Evolutionary conservation across 30 jellyfish, hydroid and myxozoan species (phyloP).

Genomic region (Clytia hemisphaerica): DNA sequence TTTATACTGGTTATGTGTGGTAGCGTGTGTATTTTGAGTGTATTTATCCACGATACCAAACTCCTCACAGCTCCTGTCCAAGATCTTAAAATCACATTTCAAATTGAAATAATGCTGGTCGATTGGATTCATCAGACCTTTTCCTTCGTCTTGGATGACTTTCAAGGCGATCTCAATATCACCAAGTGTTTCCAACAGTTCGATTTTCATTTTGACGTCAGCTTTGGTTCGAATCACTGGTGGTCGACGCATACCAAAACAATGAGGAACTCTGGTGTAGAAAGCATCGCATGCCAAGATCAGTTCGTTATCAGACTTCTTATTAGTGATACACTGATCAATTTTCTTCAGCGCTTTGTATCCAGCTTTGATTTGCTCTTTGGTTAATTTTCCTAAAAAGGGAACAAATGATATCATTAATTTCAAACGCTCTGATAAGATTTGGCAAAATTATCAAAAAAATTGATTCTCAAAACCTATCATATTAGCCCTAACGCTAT

Average conservation of each 20-base stretch:
- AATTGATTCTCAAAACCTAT: too few species aligned
- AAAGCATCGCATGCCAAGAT: slow-evolving; percentile 83
- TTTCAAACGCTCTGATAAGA: too few species aligned
- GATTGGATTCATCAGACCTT: slow-evolving; percentile 52
- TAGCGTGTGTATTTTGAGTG: slow-evolving; percentile 86
- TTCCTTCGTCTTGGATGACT: slow-evolving; percentile 51
- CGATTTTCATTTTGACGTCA: slow-evolving; percentile 55
- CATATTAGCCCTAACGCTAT: too few species aligned
- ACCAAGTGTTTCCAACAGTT: slow-evolving; percentile 79
- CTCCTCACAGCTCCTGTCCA: slow-evolving; percentile 50
- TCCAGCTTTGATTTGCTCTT: slow-evolving; percentile 89
- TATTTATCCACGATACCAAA: slow-evolving; percentile 54
- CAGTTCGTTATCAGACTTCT: slow-evolving; percentile 55
- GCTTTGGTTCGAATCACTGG: slow-evolving; percentile 70
- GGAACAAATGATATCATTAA: too few species aligned
- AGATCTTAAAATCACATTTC: slow-evolving; percentile 52
- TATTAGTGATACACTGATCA: slow-evolving; percentile 47
- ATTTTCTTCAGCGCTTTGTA: slow-evolving; percentile 74
- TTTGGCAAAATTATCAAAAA: too few species aligned
- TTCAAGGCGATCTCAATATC: slow-evolving; percentile 96
- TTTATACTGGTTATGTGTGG: slow-evolving; percentile 74
- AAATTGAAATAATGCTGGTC: slow-evolving; percentile 82
- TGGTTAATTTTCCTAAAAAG: slow-evolving; percentile 70
- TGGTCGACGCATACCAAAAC: slow-evolving; percentile 92
- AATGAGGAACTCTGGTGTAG: slow-evolving; percentile 85